Conservation (phyloP, 2,888 invertebrate species). For the Sthenelais limicola region DNA sequence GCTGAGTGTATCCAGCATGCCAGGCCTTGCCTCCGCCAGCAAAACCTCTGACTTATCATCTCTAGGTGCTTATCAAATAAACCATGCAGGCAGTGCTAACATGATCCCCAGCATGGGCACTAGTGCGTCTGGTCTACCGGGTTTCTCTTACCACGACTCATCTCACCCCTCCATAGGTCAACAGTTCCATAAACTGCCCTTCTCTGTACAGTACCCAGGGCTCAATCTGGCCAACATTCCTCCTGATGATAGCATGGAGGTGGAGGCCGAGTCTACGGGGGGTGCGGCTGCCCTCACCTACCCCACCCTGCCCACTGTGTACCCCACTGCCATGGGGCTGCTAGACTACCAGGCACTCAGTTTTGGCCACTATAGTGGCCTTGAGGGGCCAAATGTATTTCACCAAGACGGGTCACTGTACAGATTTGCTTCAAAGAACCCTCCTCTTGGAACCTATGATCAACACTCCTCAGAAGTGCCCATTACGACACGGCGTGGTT, state of each 20-base stretch:
- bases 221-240: conserved; percentile 43
- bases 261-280: conserved; percentile 21
- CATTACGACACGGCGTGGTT: conserved; percentile 2
- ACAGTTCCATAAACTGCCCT: conserved; percentile 23
- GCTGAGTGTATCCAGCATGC: background rate
- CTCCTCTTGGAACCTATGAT: conserved; percentile 7
- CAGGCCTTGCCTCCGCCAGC: conserved; percentile 8
- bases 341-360: conserved; percentile 21
- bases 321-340: background rate
- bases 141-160: background rate
- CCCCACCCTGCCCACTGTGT: background rate
- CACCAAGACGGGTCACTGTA: conserved; percentile 1
- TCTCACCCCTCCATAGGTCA: conserved; percentile 10
- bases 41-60: background rate
- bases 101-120: background rate
- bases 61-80: background rate
- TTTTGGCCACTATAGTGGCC: background rate
- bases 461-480: background rate
- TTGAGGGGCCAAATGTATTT: conserved; percentile 4
- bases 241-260: conserved; percentile 22
- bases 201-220: conserved; percentile 35
- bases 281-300: background rate
- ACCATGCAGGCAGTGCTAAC: background rate
- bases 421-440: background rate
- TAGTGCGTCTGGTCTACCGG: background rate